Conservation (phyloP, 2,888 invertebrate species). For the Endomychus coccineus region DNA sequence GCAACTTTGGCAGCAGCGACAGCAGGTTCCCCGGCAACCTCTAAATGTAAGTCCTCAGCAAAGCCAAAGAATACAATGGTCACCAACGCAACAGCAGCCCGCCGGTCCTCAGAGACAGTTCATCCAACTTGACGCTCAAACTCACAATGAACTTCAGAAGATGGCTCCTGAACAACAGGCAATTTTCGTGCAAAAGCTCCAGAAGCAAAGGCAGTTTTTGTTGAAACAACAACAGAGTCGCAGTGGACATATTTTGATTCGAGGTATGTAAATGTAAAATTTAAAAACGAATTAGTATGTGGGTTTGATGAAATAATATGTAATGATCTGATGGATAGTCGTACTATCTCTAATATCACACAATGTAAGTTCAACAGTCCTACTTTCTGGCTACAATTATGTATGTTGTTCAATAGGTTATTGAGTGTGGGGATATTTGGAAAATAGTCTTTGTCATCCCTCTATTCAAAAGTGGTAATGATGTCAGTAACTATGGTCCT, state of each 20-base stretch:
- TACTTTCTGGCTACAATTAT: too few relatives aligned
- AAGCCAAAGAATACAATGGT: constrained; percentile 35
- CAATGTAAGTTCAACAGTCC: too few relatives aligned
- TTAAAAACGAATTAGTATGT: too few relatives aligned
- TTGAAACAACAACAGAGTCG: constrained; percentile 49
- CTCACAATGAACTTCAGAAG: constrained; percentile 75
- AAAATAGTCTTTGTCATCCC: too few relatives aligned
- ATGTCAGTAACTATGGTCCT: too few relatives aligned
- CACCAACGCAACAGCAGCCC: constrained; percentile 29
- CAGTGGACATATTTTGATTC: constrained; percentile 38
- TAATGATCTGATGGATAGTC: too few relatives aligned
- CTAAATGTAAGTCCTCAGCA: constrained; percentile 37
- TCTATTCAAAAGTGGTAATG: too few relatives aligned
- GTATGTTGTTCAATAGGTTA: too few relatives aligned
- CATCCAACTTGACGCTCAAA: constrained; percentile 76
- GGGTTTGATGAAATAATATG: too few relatives aligned
- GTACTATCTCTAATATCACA: too few relatives aligned
- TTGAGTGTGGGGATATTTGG: too few relatives aligned
- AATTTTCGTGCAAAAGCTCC: constrained; percentile 70
- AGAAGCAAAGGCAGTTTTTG: constrained; percentile 52
- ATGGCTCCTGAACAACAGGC: constrained; percentile 73
- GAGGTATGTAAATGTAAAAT: constrained; percentile 24
- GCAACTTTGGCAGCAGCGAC: constrained; percentile 47
- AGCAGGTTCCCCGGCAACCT: constrained; percentile 38
- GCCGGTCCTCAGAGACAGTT: constrained; percentile 53